Evolutionary conservation across 2,888 invertebrate species (phyloP), one percentile per base, ranked within the genome.

Genomic region (Argynnis bischoffii): DNA sequence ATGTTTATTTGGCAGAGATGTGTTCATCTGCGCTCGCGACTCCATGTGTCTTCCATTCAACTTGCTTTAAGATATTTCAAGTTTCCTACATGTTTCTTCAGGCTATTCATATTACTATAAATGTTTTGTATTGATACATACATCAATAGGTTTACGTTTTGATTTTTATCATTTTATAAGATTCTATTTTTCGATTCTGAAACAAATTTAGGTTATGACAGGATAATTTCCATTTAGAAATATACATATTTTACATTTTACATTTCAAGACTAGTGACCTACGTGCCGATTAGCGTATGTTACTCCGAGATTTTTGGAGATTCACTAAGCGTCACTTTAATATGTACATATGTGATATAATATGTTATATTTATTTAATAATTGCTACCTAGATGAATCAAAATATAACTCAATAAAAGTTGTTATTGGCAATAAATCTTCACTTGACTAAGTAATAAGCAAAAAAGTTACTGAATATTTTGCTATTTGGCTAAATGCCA

Each of bases 41-140:
- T 90, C 92, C 92, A 92, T 92, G 80, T 83, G 84, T 81, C 79
- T 83, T 72, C 89, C 90, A 90, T 89, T 77, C 81, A 82, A 76
- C 74, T 73, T 66, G 61, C 69, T 72, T 66, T 70, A 67, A 47
- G 65, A 46, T 64, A 61, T 64, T 65, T 65, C 31, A 64, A 56
- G 59, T 66, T 59, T 61, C 56, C 61, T 68, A 71, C 69, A 64
- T 70, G 75, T 73, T 76, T 76, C 76, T 73, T 75, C 65, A 56
- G 8, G 16, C 35, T 18, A 71, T 71, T 70, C 67, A 55, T 35
- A 26, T 35, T 41, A 54, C 15, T 46, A 21, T 18, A 26, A 63
- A 46, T 53, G 14, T 46, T 47, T 46, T 31, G 31, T 4, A 26
- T 5, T 26, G 4, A 26, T 26, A 26, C 4, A 5, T 26, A 16